These are phyloP conservation scores for Elaphurus davidianus DNA, from an alignment of 2,113 vertebrate genomes.

Conservation along the genomic window DNA sequence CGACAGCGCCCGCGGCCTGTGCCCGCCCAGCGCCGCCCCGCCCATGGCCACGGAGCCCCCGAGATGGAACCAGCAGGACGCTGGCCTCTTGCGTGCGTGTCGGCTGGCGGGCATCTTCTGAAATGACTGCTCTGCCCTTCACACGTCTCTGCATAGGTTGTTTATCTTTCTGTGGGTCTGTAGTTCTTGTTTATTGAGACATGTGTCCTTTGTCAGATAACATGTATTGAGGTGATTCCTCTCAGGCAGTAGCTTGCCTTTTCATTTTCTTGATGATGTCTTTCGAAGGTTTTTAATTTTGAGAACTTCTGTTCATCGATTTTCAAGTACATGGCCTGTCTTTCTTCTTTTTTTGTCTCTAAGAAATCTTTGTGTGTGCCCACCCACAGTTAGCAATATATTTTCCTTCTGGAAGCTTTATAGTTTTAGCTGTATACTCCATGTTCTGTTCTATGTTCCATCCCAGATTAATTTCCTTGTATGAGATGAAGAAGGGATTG, in stretches of 20 bases:
- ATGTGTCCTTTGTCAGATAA: not conserved
- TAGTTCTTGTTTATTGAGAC: not conserved
- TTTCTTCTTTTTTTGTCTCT: not conserved
- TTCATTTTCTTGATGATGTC: not conserved
- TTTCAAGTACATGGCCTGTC: not conserved
- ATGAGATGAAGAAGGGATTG: not conserved
- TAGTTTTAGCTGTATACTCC: not conserved
- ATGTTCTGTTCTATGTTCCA: not conserved
- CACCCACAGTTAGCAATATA: not conserved
- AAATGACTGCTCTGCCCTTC: not conserved
- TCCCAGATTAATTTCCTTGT: not conserved
- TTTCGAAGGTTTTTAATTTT: not conserved
- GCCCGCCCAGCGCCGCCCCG: not conserved
- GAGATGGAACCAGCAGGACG: not conserved
- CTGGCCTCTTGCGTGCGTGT: not conserved
- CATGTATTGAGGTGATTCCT: not conserved
- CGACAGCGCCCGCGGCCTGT: not conserved
- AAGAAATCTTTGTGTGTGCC: not conserved
- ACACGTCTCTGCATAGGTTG: not conserved
- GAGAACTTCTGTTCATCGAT: not conserved
- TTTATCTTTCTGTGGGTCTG: not conserved
- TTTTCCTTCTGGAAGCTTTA: not conserved
- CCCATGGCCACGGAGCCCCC: not conserved
- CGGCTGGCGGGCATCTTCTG: not conserved
- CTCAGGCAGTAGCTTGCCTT: not conserved